Conservation (phyloP, 2,113 vertebrate genomes). For the Sterrhoptilus dennistouni region DNA sequence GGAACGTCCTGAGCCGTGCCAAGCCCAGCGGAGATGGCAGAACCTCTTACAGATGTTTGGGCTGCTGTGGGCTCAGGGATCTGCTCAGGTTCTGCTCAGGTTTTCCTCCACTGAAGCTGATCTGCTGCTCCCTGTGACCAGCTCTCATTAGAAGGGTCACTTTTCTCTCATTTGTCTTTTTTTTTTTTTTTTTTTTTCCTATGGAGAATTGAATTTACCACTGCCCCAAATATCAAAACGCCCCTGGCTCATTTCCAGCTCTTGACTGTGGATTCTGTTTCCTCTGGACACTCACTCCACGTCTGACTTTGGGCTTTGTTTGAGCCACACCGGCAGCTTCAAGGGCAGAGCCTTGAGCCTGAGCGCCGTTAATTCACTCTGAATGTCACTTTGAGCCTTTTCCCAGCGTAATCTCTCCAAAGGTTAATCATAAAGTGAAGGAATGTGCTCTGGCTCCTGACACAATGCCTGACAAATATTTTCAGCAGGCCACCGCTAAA, state of each 20-base stretch:
- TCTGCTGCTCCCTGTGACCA: background rate
- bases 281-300: background rate
- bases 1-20: background rate
- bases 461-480: slow-evolving; percentile 67
- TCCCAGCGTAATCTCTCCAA: slow-evolving; percentile 44
- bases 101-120: background rate
- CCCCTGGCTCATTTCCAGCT: background rate
- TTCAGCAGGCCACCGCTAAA: slow-evolving; percentile 62
- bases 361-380: background rate
- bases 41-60: background rate
- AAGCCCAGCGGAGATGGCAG: slow-evolving; percentile 14
- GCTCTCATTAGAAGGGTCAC: background rate
- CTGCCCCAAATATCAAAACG: background rate
- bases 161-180: background rate
- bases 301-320: background rate
- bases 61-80: background rate
- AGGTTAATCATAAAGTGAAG: slow-evolving; percentile 69
- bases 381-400: slow-evolving; percentile 44
- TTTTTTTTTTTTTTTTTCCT: background rate
- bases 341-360: slow-evolving; percentile 19
- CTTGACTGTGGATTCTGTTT: background rate
- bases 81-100: background rate
- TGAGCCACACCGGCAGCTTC: background rate
- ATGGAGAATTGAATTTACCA: background rate
- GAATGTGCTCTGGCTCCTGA: slow-evolving; percentile 68